Evolutionary conservation across 92 coral and sea anemone species (phyloP).

Genomic region (Diadumene lineata): DNA sequence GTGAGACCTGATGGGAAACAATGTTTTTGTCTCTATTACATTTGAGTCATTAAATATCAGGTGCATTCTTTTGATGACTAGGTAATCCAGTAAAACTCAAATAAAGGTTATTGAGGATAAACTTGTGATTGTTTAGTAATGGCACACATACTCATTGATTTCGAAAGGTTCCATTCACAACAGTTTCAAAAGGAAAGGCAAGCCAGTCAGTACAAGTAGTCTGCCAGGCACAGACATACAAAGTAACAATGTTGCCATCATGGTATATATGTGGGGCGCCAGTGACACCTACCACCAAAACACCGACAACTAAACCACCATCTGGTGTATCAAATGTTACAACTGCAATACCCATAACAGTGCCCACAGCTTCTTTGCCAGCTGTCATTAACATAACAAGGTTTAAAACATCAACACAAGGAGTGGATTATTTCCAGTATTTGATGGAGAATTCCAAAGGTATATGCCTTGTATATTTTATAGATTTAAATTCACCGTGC

Average conservation of each 20-base stretch:
- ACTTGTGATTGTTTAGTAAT: too few species aligned
- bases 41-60: too few species aligned
- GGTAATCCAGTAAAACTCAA: too few species aligned
- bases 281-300: constrained; percentile 14
- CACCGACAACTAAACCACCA: constrained; percentile 16
- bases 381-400: constrained; percentile 17
- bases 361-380: constrained; percentile 36
- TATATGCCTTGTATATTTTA: neutral
- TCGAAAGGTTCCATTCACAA: constrained; percentile 46
- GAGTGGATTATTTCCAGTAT: constrained; percentile 48
- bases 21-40: too few species aligned
- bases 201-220: constrained; percentile 40
- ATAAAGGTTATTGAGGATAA: too few species aligned
- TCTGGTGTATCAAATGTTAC: constrained; percentile 9
- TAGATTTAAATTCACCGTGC: too few species aligned
- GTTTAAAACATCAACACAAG: constrained; percentile 20
- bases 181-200: constrained; percentile 31
- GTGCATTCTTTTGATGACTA: too few species aligned
- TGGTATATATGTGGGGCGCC: constrained; percentile 15
- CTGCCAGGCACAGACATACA: constrained; percentile 64
- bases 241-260: constrained; percentile 16
- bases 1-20: too few species aligned
- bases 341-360: constrained; percentile 12
- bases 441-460: constrained; percentile 50
- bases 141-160: too few species aligned